Evolutionary conservation across 2,888 invertebrate species (phyloP), one percentile per base, ranked within the genome.

Genomic region (Oscheius sp.): DNA sequence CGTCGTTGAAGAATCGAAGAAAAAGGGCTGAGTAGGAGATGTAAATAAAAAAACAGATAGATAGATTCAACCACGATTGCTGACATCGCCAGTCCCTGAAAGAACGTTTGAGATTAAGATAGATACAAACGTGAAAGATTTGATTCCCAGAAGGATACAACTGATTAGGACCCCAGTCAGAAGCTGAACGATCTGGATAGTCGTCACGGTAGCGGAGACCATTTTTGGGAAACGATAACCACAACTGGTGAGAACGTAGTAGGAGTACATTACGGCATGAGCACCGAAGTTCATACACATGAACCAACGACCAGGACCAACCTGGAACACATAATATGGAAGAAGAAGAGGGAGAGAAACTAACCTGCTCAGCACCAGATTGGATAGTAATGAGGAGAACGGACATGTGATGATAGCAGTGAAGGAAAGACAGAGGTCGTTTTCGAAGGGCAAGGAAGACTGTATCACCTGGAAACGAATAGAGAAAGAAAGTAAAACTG

Each of bases 361-460:
- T n/a, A n/a, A n/a, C 4, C 33, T 54, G 54, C 12, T 54, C 54
- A 2, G 54, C 54, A 32, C 65, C 65, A 1, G 66, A 66, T 38
- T 66, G 56, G 6, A 66, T 22, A 8, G 66, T 56, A 22, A 47
- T 33, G 4, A 66, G 22, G 22, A 66, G 66, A 22, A 66, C 66
- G 17, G 33, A 33, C 66, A 66, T 56, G 47, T 66, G 66, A 20
- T 66, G 66, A 26, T 66, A 66, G 33, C 66, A 66, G 41, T 66
- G 66, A 12, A 66, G 66, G 17, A 66, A 66, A 9, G 66, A 66
- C 12, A 66, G 56, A n/a, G 41, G 56, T 9, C 56, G 41, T 22
- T 66, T 66, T 8, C 66, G 38, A 12, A 66, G 32, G 12, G 54
- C 66, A n/a, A 66, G 32, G 2, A 66, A 66, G 2, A 66, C 56